phyloP scores from a whole-genome alignment of 1,140 invertebrate genomes.

The Potamilus streckersoni region DNA sequence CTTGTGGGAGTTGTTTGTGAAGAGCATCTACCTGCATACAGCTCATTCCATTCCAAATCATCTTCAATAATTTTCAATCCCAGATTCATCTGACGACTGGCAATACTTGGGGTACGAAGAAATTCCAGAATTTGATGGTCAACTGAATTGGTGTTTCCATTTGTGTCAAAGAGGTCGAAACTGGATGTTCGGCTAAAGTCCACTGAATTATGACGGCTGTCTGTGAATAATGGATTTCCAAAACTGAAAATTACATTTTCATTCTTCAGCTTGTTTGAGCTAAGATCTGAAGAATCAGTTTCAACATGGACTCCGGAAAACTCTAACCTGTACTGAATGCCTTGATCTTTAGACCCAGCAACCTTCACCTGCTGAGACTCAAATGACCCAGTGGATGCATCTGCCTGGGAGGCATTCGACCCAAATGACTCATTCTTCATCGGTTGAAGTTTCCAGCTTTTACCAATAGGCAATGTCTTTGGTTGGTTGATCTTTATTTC shows the following conservation, averaged over 20 bases:
- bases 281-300: conserved; percentile 43
- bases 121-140: conserved; percentile 37
- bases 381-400: too few species aligned
- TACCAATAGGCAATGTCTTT: too few species aligned
- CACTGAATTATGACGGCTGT: neutral
- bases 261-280: conserved; percentile 1
- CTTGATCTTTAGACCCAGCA: conserved; percentile 1
- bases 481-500: too few species aligned
- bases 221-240: neutral
- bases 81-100: conserved; percentile 37
- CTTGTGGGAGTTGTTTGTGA: conserved; percentile 25
- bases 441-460: too few species aligned
- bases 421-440: too few species aligned
- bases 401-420: too few species aligned
- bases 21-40: conserved; percentile 12
- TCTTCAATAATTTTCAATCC: conserved; percentile 31
- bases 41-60: conserved; percentile 25
- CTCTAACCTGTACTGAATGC: conserved; percentile 55
- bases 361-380: too few species aligned
- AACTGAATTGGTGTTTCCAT: neutral
- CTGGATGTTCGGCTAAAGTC: neutral
- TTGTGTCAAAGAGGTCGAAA: neutral
- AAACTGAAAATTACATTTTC: conserved; percentile 13
- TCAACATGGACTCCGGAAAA: conserved; percentile 56
- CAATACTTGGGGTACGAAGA: conserved; percentile 44